phyloP scores from a whole-genome alignment of 2,113 vertebrate species.

The Thamnaconus septentrionalis region DNA sequence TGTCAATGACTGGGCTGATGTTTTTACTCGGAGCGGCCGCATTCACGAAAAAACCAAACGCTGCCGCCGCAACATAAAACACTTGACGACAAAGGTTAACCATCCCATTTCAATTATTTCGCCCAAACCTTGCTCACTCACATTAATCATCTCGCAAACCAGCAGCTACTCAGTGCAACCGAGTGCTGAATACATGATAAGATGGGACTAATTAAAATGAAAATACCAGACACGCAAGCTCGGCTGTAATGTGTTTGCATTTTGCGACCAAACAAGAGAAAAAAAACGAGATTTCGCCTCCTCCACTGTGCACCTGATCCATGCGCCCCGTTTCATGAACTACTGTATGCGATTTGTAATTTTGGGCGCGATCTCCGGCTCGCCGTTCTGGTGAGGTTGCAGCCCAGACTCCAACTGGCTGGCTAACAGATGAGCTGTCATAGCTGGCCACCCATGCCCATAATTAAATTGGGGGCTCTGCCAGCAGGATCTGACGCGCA shows the following conservation, averaged over 20 bases:
- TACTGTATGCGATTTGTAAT: slow-evolving; percentile 47
- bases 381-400: slow-evolving; percentile 61
- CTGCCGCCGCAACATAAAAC: not conserved
- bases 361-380: slow-evolving; percentile 39
- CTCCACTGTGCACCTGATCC: slow-evolving; percentile 18
- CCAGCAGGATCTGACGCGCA: slow-evolving; percentile 64
- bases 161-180: slow-evolving; percentile 38
- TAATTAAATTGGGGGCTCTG: slow-evolving; percentile 73
- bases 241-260: slow-evolving; percentile 39
- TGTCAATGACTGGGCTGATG: no score
- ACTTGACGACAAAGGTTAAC: slow-evolving; percentile 18
- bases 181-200: slow-evolving; percentile 38
- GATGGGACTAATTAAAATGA: slow-evolving; percentile 56
- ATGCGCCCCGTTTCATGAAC: no score
- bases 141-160: slow-evolving; percentile 41
- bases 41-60: not conserved
- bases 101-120: slow-evolving; percentile 23
- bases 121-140: slow-evolving; percentile 19
- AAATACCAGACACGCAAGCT: slow-evolving; percentile 33
- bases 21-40: no score
- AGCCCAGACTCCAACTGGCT: slow-evolving; percentile 53
- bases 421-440: slow-evolving; percentile 79
- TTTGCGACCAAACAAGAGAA: slow-evolving; percentile 16
- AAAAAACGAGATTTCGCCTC: slow-evolving; percentile 25
- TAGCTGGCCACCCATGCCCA: slow-evolving; percentile 74